Conservation (phyloP, 2,113 vertebrate species). For the Lepus europaeus region DNA sequence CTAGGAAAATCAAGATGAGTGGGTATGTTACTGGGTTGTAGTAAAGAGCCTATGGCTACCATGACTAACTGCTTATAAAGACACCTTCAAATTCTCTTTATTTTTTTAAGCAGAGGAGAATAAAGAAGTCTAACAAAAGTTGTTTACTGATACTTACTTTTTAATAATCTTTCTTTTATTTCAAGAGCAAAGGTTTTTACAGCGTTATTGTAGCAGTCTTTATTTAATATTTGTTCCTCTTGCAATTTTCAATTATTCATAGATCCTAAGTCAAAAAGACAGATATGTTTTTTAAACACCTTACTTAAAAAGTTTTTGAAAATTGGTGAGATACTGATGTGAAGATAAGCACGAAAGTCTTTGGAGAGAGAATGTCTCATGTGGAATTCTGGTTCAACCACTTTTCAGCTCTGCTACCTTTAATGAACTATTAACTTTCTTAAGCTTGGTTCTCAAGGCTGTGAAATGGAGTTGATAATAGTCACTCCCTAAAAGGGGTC, state of each 20-base stretch:
- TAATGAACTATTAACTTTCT: slow-evolving; percentile 31
- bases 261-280: slow-evolving; percentile 47
- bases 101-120: background rate
- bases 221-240: slow-evolving; percentile 5
- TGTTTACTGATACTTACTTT: background rate
- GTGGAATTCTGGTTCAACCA: slow-evolving; percentile 13
- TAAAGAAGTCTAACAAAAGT: background rate
- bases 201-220: background rate
- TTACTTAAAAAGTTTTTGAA: slow-evolving; percentile 47
- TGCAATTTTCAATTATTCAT: slow-evolving; percentile 20
- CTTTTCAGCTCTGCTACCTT: background rate
- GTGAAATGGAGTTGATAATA: slow-evolving; percentile 37
- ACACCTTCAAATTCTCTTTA: background rate
- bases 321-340: slow-evolving; percentile 43
- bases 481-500: background rate
- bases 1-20: background rate
- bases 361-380: slow-evolving; percentile 2
- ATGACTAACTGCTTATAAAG: background rate
- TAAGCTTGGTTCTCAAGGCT: slow-evolving; percentile 20
- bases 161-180: background rate
- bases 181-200: background rate
- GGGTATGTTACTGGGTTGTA: background rate
- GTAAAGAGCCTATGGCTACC: background rate
- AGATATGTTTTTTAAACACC: slow-evolving; percentile 25
- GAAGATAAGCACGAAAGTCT: slow-evolving; percentile 41